These are phyloP conservation scores for Drosophila cognata DNA, from an alignment of 2,888 invertebrate species.

Conservation along the genomic window DNA sequence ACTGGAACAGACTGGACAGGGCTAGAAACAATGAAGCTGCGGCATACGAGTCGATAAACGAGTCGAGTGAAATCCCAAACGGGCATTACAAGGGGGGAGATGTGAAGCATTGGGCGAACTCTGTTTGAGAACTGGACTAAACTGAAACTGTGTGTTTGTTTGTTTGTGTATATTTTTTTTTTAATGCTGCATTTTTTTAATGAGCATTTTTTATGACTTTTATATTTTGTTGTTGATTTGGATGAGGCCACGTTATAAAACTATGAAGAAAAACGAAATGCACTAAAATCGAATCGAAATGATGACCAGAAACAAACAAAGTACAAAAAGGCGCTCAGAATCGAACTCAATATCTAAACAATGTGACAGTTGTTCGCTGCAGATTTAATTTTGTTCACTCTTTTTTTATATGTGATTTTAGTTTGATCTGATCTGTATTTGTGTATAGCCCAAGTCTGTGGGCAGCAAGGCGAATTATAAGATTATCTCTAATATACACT, in stretches of 20 bases:
- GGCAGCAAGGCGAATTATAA: neutral
- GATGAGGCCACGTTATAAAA: constrained; percentile 35
- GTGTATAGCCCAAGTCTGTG: neutral
- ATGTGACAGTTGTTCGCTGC: constrained; percentile 27
- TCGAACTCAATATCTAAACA: constrained; percentile 32
- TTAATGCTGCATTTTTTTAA: constrained; percentile 44
- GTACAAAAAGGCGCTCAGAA: constrained; percentile 27
- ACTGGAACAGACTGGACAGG: neutral
- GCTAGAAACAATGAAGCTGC: constrained; percentile 15
- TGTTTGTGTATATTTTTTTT: constrained; percentile 4
- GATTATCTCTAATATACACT: neutral
- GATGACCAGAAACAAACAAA: constrained; percentile 42
- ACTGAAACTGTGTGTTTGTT: constrained; percentile 13
- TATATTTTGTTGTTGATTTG: constrained; percentile 57
- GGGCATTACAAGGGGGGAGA: neutral
- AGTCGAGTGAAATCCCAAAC: neutral
- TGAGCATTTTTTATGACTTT: constrained; percentile 41
- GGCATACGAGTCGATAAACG: constrained; percentile 26
- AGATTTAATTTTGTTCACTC: constrained; percentile 4
- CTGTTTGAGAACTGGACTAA: constrained; percentile 6
- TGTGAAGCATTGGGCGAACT: neutral
- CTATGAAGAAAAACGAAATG: constrained; percentile 41
- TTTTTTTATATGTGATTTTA: constrained; percentile 14
- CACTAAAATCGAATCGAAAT: constrained; percentile 63
- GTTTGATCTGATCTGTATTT: constrained; percentile 24